Base-by-base conservation (phyloP, 2,888 invertebrate species). In the Dermolepida albohirtum region DNA sequence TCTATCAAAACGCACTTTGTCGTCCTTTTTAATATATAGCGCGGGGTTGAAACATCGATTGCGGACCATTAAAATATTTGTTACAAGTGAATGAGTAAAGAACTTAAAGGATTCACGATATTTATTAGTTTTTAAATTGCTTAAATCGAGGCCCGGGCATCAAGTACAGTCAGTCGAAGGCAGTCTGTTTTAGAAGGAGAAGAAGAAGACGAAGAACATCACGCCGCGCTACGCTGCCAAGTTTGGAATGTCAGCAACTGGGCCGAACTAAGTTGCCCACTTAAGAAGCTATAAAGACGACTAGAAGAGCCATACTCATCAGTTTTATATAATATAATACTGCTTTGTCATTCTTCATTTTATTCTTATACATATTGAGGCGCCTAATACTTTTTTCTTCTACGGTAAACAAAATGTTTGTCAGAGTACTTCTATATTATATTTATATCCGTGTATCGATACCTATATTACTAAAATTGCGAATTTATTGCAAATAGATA, bases 61-160 rank as follows among this genome's bases (percentile, higher is more conserved):
- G 49, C 14, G 29, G 39, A 40, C 72, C 72, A 71, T 72, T 72
- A 72, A 72, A 69, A 64, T 67, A 69, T 71, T 70, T 71, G 63
- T 70, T 64, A 70, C 72, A 68, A 66, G 49, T 66, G 70, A 71
- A 49, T 66, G 44, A 39, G 62, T 68, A 59, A 11, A 57, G 65
- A 65, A 66, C 66, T 63, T 63, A 63, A 47, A 47, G 62, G 47
- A 63, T 50, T 57, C 40, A 40, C n/a, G 57, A 66, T 57, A 66
- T 66, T 66, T 66, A 66, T 66, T 55, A 66, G 55, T 59, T 66
- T 66, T 57, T 49, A 66, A 66, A 66, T 66, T 57, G 66, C 66
- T 57, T 50, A 57, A 66, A 54, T 64, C 51, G 63, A 29, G 16
- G 27, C 39, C 16, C 17, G 17, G 16, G 22, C 1, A 7, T 8